Evolutionary conservation across 2,797 vertebrate species (phyloP), one percentile per base, ranked within the genome.

Genomic region (Crenichthys baileyi): DNA sequence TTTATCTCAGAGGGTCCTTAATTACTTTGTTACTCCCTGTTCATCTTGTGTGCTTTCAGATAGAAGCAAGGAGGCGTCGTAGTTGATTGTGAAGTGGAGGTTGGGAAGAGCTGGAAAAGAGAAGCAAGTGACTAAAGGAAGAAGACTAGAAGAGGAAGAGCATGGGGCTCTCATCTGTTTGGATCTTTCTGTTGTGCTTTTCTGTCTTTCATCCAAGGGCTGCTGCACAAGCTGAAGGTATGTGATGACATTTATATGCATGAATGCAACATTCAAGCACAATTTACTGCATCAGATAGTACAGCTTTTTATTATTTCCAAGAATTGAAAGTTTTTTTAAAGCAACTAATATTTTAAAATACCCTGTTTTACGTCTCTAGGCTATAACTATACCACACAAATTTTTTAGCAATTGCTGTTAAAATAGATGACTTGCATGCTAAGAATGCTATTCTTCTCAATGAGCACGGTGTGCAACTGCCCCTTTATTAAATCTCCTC

Each of bases 201-300:
- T 94, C 86, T 78, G 85, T 95, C 71, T 89, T 80, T 70, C 88
- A 87, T 87, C 90, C 88, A 74, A 89, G 83, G 31, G 83, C 88
- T 78, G 74, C 89, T 55, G 93, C 91, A 50, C 93, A 96, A 86
- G 87, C 91, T 84, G 96, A 96, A 95, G 95, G 96, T 96, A 93
- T 82, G 18, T 6, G 31, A 31, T 80, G 16, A 72, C 24, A 7
- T 58, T 74, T 46, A 67, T 71, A 24, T 71, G 68, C 63, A 46
- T 55, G 63, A 12, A 48, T 16, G 7, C 7, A 5, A 36, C 55
- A 41, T 70, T 76, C 41, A 72, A n/a, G 73, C 36, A 50, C 41
- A 5, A 39, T 56, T 63, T 3, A 70, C 73, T 61, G 20, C 4
- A 12, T 60, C 41, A 61, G 24, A 75, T 75, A 12, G 53, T 72